Evolutionary conservation across 1,140 invertebrate genomes (phyloP).

Genomic region (Doryteuthis pealeii): DNA sequence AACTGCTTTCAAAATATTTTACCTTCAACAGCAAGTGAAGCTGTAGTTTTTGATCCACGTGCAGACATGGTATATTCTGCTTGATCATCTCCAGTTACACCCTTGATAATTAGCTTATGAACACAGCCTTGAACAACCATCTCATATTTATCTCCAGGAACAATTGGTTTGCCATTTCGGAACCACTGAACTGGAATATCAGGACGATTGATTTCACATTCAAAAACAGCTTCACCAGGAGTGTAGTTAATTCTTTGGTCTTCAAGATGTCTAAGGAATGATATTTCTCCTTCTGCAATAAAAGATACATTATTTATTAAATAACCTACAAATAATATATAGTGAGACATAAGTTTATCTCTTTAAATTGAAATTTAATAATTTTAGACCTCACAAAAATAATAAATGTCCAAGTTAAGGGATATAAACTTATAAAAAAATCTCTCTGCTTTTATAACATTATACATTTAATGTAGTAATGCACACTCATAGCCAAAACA

Average conservation of each 20-base stretch:
- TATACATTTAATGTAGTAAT: no score
- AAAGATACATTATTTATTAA: constrained; percentile 5
- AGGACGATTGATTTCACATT: constrained; percentile 53
- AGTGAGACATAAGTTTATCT: no score
- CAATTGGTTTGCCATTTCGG: constrained; percentile 88
- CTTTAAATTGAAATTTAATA: no score
- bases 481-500: no score
- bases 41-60: constrained; percentile 41
- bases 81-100: constrained; percentile 63
- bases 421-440: no score
- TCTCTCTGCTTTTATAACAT: no score
- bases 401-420: no score
- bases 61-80: constrained; percentile 45
- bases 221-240: constrained; percentile 52
- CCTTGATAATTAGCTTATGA: constrained; percentile 77
- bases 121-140: constrained; percentile 80
- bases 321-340: neutral
- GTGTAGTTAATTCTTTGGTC: constrained; percentile 50
- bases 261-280: constrained; percentile 49
- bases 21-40: constrained; percentile 46
- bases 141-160: constrained; percentile 80
- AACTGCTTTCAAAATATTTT: constrained; percentile 23
- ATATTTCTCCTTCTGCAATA: constrained; percentile 47
- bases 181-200: constrained; percentile 60
- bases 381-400: no score